Evolutionary conservation across 2,797 vertebrate genomes (phyloP).

Genomic region (Erethizon dorsatum): DNA sequence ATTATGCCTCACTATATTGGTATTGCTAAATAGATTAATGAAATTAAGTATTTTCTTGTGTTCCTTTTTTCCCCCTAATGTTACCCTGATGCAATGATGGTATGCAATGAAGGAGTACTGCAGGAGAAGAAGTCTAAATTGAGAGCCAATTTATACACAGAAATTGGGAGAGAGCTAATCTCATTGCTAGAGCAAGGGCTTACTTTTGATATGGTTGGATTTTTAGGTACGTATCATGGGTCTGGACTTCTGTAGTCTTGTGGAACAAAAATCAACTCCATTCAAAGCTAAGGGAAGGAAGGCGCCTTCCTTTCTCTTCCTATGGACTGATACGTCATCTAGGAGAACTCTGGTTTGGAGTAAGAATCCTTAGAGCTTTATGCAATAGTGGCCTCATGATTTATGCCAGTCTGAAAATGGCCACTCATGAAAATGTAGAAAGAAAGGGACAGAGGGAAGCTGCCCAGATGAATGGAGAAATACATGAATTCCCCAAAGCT

Average conservation of each 20-base stretch:
- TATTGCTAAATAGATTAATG: slow-evolving; percentile 92
- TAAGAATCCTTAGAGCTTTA: background rate
- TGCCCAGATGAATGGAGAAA: too few relatives aligned
- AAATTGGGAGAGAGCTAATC: slow-evolving; percentile 83
- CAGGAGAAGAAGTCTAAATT: slow-evolving; percentile 85
- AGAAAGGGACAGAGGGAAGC: background rate
- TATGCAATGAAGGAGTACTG: slow-evolving; percentile 84
- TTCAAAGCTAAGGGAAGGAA: background rate
- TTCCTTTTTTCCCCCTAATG: slow-evolving; percentile 80
- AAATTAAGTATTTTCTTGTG: slow-evolving; percentile 90
- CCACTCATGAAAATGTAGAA: background rate
- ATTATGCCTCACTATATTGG: slow-evolving; percentile 92
- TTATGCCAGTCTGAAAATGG: background rate
- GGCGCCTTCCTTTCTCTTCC: background rate
- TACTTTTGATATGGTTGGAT: slow-evolving; percentile 75
- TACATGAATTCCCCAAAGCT: background rate
- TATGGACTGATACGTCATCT: accelerated
- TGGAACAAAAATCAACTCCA: slow-evolving; percentile 50
- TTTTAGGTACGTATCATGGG: slow-evolving; percentile 70
- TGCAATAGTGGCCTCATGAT: background rate
- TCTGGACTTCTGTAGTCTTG: slow-evolving; percentile 63
- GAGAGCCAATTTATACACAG: slow-evolving; percentile 84
- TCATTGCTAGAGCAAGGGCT: slow-evolving; percentile 78
- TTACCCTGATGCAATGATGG: slow-evolving; percentile 87
- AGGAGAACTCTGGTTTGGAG: background rate